phyloP scores from a whole-genome alignment of 2,113 vertebrate genomes.

The Callipepla squamata region DNA sequence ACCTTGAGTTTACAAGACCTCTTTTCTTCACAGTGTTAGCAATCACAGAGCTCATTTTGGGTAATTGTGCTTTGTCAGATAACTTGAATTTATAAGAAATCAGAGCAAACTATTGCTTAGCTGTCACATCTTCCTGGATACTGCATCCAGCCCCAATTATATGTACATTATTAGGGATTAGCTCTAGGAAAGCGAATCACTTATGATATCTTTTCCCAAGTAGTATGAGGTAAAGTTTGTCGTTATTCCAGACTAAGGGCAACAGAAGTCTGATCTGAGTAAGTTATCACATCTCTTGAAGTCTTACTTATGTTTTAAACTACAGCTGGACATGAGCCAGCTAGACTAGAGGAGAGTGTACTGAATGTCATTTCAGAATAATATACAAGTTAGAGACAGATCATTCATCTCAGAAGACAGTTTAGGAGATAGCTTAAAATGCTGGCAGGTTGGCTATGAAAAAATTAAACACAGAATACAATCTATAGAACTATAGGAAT shows the following conservation, averaged over 20 bases:
- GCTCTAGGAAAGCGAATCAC: neutral
- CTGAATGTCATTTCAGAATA: neutral
- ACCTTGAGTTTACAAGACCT: neutral
- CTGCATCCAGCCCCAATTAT: neutral
- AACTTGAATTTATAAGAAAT: neutral
- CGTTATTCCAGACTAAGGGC: neutral
- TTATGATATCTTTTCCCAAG: neutral
- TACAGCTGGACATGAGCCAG: neutral
- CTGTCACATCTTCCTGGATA: neutral
- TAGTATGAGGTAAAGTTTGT: conserved; percentile 30
- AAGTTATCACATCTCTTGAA: neutral
- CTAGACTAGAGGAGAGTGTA: neutral
- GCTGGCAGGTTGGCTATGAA: neutral
- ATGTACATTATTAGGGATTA: neutral
- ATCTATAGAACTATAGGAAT: rapidly evolving
- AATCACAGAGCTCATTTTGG: neutral
- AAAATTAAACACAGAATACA: neutral
- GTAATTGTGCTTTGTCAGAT: neutral
- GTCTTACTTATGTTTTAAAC: conserved; percentile 37
- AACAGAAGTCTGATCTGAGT: conserved; percentile 14
- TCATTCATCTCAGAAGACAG: neutral
- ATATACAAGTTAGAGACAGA: neutral
- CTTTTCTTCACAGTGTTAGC: neutral
- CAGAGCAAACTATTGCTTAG: neutral
- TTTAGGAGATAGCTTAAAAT: neutral